Conservation (phyloP, 2,113 vertebrate genomes). For the Edolisoma coerulescens region DNA sequence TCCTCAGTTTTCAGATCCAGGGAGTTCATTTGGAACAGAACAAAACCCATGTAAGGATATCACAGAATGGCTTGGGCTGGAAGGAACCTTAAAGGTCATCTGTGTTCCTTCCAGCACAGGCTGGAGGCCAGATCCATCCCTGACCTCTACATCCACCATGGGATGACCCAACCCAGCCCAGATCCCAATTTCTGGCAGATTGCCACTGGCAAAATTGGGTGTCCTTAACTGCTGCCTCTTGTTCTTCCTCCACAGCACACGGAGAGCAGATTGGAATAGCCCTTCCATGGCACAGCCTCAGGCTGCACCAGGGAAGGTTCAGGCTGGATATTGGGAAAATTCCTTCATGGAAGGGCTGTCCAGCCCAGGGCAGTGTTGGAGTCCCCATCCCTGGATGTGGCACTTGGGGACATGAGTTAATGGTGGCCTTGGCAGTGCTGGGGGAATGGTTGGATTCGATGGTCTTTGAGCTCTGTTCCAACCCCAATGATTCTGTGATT, state of each 20-base stretch:
- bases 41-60: rapidly evolving
- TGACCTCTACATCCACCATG: rapidly evolving
- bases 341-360: neutral
- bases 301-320: neutral
- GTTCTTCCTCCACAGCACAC: neutral
- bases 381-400: neutral
- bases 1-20: neutral
- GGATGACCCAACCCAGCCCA: neutral
- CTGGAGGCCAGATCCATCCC: neutral
- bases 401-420: neutral
- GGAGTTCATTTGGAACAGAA: neutral
- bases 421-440: neutral
- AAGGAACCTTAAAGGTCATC: neutral
- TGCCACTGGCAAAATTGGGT: neutral
- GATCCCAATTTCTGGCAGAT: rapidly evolving
- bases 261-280: rapidly evolving
- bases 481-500: neutral
- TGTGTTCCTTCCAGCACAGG: neutral
- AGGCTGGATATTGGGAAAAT: neutral
- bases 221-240: neutral
- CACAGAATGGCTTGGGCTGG: neutral
- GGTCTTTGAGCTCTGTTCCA: neutral
- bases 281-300: neutral
- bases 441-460: neutral
- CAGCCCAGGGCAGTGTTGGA: neutral